Evolutionary conservation across 2,797 vertebrate genomes (phyloP).

Genomic region (Paedocypris micromegethes): DNA sequence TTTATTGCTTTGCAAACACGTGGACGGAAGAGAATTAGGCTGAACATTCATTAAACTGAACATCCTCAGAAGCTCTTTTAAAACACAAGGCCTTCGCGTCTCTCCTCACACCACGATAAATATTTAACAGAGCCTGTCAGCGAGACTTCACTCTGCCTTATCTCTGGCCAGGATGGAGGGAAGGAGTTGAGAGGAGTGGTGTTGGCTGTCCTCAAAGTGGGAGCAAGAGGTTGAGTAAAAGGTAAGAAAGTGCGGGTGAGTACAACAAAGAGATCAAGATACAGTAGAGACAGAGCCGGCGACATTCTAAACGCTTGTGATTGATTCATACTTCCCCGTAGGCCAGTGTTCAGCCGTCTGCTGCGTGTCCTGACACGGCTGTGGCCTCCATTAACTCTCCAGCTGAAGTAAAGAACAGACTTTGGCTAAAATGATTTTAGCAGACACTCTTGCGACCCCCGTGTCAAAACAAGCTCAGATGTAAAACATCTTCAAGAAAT

Average conservation of each 20-base stretch:
- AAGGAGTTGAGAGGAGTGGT: slow-evolving; percentile 31
- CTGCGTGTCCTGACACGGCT: slow-evolving; percentile 28
- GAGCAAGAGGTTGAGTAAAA: slow-evolving; percentile 12
- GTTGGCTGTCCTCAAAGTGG: slow-evolving; percentile 4
- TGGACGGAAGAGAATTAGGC: slow-evolving; percentile 34
- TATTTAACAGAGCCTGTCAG: slow-evolving; percentile 69
- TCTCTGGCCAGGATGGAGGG: slow-evolving; percentile 39
- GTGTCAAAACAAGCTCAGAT: not conserved
- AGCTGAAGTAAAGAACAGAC: slow-evolving; percentile 18
- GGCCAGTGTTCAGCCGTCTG: slow-evolving; percentile 15
- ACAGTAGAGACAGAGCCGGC: slow-evolving; percentile 19
- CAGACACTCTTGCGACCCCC: slow-evolving; percentile 3
- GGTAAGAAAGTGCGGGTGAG: slow-evolving; percentile 33
- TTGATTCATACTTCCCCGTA: slow-evolving; percentile 21
- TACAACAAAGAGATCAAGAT: slow-evolving; percentile 30
- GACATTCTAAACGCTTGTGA: slow-evolving; percentile 46
- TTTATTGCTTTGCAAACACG: slow-evolving; percentile 20
- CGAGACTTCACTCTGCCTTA: slow-evolving; percentile 43
- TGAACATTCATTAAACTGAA: slow-evolving; percentile 13
- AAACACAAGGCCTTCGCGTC: slow-evolving; percentile 68
- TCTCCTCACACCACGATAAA: slow-evolving; percentile 63
- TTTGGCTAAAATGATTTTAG: slow-evolving; percentile 12
- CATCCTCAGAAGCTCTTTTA: slow-evolving; percentile 54
- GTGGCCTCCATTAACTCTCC: slow-evolving; percentile 27
- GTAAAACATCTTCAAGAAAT: not conserved